These are phyloP conservation scores for Synanthedon andrenaeformis DNA, from an alignment of 2,888 invertebrate species.

Conservation along the genomic window DNA sequence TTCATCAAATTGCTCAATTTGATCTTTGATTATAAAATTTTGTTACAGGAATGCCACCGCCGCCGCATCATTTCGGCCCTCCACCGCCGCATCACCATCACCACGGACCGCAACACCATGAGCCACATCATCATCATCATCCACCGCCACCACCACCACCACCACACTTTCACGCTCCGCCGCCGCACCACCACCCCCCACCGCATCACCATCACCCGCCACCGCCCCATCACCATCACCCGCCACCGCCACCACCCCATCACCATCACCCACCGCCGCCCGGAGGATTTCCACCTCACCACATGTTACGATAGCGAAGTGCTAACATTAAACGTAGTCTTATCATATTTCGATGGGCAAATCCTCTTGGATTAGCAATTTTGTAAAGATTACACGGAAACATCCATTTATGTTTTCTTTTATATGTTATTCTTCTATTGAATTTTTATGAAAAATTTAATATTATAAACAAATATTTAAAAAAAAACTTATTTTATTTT, in stretches of 20 bases:
- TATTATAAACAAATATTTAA: too few relatives aligned
- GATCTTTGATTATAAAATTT: too few relatives aligned
- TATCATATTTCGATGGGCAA: too few relatives aligned
- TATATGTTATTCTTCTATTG: too few relatives aligned
- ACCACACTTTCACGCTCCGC: conserved; percentile 8
- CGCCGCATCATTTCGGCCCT: conserved; percentile 19
- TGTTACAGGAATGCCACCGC: conserved; percentile 39
- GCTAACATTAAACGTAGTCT: too few relatives aligned
- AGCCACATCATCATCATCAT: conserved; percentile 5
- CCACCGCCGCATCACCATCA: conserved; percentile 3
- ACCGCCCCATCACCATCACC: conserved; percentile 11
- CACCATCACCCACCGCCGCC: conserved; percentile 9
- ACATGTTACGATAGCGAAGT: neutral
- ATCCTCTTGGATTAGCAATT: too few relatives aligned
- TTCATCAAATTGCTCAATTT: too few relatives aligned
- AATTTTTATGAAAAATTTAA: too few relatives aligned
- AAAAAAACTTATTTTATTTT: too few relatives aligned
- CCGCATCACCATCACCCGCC: conserved; percentile 5
- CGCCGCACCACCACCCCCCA: conserved; percentile 7
- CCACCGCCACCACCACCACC: conserved; percentile 9
- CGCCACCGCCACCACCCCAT: conserved; percentile 12
- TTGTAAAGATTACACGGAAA: too few relatives aligned
- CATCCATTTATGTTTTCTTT: too few relatives aligned
- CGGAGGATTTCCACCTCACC: too few relatives aligned
- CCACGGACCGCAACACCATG: conserved; percentile 1